Percentiles rank a stretch among this genome's conserved stretches.
phyloP scores from a whole-genome alignment of 2,888 invertebrate genomes.

The Drosophila pseudotalamancana region DNA sequence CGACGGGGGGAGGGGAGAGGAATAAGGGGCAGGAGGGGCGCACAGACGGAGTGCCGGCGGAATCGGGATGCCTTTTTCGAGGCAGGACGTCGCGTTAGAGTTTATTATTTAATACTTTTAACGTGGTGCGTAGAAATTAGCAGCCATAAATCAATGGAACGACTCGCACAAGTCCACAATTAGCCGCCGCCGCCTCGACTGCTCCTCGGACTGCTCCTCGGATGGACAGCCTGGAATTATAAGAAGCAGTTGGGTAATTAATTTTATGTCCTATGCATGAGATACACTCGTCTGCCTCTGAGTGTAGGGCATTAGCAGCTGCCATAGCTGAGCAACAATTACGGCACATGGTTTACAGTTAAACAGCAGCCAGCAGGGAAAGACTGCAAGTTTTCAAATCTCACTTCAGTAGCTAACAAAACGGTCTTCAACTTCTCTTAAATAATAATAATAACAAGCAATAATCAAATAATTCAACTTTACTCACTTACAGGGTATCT shows the following conservation, averaged over 20 bases:
- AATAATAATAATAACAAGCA: no score
- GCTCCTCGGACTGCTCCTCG: constrained; percentile 16
- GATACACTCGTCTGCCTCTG: constrained; percentile 13
- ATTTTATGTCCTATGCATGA: constrained; percentile 47
- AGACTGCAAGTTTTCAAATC: no score
- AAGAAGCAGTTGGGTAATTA: constrained; percentile 60
- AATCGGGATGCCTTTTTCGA: constrained; percentile 47
- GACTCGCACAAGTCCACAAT: constrained; percentile 75
- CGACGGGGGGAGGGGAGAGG: not conserved
- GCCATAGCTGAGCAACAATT: constrained; percentile 10
- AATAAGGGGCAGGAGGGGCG: not conserved
- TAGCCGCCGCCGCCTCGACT: constrained; percentile 49
- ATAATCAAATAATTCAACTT: no score
- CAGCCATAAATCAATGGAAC: constrained; percentile 76
- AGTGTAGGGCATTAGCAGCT: constrained; percentile 20
- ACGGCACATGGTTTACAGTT: not conserved
- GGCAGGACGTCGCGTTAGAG: constrained; percentile 61
- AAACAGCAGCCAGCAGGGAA: not conserved
- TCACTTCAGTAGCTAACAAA: not conserved
- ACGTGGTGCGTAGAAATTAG: constrained; percentile 74
- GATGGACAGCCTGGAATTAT: constrained; percentile 49
- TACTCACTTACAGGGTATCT: not conserved
- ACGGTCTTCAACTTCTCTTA: not conserved
- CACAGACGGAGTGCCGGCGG: constrained; percentile 23
- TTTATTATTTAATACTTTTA: constrained; percentile 76